Percentiles rank a stretch among this genome's conserved stretches.
Conservation (phyloP, 2,113 vertebrate genomes). For the Lepus americanus region DNA sequence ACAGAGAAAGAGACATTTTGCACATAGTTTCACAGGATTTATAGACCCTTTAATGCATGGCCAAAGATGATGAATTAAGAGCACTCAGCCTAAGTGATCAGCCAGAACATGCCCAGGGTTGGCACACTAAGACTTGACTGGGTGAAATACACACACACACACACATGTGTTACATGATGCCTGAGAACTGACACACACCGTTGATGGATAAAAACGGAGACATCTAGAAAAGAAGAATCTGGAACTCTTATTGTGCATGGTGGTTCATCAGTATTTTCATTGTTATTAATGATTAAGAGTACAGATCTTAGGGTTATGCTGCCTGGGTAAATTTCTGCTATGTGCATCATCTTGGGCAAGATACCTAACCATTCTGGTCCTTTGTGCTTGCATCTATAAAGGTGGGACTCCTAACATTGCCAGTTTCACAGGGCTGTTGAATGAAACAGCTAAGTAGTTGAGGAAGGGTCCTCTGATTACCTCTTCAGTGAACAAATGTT, state of each 20-base stretch:
- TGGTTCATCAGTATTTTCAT: not conserved
- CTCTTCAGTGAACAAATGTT: not conserved
- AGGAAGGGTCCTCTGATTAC: not conserved
- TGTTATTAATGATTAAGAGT: not conserved
- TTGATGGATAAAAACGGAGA: slow-evolving; percentile 54
- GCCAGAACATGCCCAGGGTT: not conserved
- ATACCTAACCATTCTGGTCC: not conserved
- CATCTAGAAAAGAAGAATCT: slow-evolving; percentile 23
- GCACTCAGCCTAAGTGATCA: not conserved
- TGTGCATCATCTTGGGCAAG: not conserved
- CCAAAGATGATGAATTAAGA: slow-evolving; percentile 15
- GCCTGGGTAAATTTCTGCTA: not conserved
- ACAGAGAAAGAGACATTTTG: not conserved
- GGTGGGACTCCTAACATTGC: not conserved
- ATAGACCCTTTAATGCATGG: not conserved
- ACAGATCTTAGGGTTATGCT: not conserved
- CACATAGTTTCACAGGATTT: not conserved
- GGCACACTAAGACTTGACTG: not conserved
- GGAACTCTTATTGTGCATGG: not conserved
- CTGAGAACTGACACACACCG: slow-evolving; percentile 12
- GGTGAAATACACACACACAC: not conserved
- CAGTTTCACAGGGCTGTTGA: not conserved
- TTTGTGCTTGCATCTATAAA: slow-evolving; percentile 16
- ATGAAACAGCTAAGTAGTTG: not conserved
- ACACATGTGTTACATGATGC: not conserved